Conservation (phyloP, 2,888 invertebrate genomes). For the Prionchulus punctatus region DNA sequence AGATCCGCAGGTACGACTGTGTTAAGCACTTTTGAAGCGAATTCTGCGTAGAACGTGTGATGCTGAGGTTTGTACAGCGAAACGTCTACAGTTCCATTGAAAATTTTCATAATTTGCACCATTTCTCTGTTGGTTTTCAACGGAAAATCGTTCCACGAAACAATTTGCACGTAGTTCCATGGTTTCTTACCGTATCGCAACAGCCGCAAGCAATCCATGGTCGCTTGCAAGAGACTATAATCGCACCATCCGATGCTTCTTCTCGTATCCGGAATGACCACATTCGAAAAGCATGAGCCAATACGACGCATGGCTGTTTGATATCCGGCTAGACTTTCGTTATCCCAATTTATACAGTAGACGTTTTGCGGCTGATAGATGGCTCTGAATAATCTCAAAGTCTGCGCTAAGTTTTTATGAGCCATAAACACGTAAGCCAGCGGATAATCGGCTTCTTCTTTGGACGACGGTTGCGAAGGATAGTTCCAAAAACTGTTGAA, state of each 20-base stretch:
- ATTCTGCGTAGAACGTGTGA: no score
- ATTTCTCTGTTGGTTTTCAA: conserved; percentile 4
- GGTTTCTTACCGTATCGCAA: neutral
- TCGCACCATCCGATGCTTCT: neutral
- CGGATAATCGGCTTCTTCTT: neutral
- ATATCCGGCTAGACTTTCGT: neutral
- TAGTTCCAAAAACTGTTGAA: neutral
- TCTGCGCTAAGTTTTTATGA: neutral
- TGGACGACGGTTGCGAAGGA: neutral
- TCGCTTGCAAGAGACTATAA: neutral
- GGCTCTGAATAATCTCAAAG: conserved; percentile 2
- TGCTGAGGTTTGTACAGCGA: neutral
- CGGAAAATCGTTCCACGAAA: conserved; percentile 4
- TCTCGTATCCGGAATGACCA: neutral
- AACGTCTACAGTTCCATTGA: neutral
- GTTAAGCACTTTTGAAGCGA: no score
- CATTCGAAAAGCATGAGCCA: neutral
- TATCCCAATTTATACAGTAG: neutral
- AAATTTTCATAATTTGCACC: neutral
- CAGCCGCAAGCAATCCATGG: neutral
- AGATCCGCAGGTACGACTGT: conserved; percentile 4
- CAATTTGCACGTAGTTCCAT: conserved; percentile 3
- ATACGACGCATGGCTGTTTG: neutral
- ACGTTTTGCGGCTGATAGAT: conserved; percentile 3
- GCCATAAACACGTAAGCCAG: conserved; percentile 2